Evolutionary conservation across 2,797 vertebrate genomes (phyloP).

Genomic region (Enteromius viviparus): DNA sequence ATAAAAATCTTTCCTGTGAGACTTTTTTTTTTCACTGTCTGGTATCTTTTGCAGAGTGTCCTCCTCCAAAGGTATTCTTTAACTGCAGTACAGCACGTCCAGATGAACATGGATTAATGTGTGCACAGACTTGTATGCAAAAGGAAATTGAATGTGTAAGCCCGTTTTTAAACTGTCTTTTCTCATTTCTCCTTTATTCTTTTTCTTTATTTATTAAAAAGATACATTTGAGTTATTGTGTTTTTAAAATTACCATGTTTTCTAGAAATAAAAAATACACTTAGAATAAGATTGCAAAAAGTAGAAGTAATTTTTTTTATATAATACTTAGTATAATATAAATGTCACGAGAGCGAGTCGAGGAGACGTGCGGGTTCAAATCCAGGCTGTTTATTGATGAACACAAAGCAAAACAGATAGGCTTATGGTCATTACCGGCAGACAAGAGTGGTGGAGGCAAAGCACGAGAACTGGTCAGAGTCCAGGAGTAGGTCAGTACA

Average conservation of each 20-base stretch:
- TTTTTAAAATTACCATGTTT: background rate
- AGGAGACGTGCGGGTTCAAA: no score
- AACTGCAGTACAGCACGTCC: slow-evolving; percentile 71
- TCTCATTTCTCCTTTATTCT: background rate
- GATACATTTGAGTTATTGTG: no score
- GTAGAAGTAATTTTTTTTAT: background rate
- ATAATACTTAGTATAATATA: background rate
- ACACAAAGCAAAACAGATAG: no score
- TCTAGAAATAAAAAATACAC: background rate
- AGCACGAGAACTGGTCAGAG: no score
- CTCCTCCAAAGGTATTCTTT: slow-evolving; percentile 68
- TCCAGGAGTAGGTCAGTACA: no score
- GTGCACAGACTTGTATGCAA: slow-evolving; percentile 72
- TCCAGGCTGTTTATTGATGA: no score
- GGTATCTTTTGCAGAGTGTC: slow-evolving; percentile 66
- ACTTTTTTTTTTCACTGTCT: background rate
- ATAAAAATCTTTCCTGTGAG: no score
- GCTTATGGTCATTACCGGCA: no score
- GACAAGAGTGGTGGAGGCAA: no score
- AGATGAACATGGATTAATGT: slow-evolving; percentile 67
- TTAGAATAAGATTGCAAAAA: background rate
- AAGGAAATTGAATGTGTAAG: slow-evolving; percentile 73
- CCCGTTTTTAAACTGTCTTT: background rate
- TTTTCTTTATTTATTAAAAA: no score
- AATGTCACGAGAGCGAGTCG: no score